phyloP scores from a whole-genome alignment of 2,113 vertebrate species.

The Emydocephalus ijimae region DNA sequence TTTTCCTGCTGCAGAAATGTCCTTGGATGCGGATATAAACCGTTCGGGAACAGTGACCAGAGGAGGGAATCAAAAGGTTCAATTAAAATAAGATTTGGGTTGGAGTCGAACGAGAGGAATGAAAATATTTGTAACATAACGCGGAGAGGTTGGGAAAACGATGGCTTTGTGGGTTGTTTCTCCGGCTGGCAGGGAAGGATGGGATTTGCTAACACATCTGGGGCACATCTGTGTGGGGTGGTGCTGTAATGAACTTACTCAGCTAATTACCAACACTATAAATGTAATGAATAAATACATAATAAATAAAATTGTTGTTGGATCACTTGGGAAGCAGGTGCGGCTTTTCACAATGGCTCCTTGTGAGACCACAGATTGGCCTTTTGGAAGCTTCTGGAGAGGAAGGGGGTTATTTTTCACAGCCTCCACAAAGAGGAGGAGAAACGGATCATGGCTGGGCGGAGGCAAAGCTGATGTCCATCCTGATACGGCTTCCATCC shows the following conservation, averaged over 20 bases:
- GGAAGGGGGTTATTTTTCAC: no score
- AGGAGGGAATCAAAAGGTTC: constrained; percentile 81
- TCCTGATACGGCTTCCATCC: neutral
- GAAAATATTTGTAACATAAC: neutral
- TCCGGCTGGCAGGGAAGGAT: neutral
- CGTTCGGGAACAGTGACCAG: constrained; percentile 71
- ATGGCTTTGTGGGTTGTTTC: neutral
- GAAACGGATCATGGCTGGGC: no score
- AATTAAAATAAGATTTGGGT: constrained; percentile 23
- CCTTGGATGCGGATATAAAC: constrained; percentile 80
- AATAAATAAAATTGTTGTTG: no score
- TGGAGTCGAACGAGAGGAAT: neutral
- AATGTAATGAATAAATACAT: no score
- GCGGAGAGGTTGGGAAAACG: neutral
- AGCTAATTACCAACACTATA: no score
- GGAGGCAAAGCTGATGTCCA: no score
- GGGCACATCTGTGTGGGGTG: neutral
- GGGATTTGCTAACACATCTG: neutral
- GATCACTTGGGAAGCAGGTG: no score
- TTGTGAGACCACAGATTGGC: no score
- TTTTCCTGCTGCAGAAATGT: constrained; percentile 70
- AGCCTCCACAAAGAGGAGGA: no score
- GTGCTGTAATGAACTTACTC: no score
- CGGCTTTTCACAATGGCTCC: no score
- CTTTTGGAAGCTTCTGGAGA: no score